These are phyloP conservation scores for Crocallis elinguaria DNA, from an alignment of 2,888 invertebrate genomes.

Conservation along the genomic window DNA sequence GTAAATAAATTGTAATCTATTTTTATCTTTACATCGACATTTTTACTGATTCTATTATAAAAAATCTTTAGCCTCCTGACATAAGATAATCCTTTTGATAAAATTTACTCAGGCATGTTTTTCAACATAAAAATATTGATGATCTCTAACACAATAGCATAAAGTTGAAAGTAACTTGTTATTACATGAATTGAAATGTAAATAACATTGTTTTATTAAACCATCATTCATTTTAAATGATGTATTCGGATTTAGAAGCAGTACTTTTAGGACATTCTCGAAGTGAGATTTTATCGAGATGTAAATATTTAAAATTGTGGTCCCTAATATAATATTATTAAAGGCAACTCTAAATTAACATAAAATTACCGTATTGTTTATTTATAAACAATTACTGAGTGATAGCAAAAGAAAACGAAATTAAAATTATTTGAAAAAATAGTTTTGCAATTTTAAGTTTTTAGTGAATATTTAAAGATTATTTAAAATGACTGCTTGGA, in stretches of 20 bases:
- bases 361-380: conserved; percentile 32
- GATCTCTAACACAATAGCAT: neutral
- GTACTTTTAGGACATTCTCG: neutral
- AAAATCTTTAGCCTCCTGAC: conserved; percentile 7
- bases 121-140: neutral
- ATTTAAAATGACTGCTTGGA: conserved; percentile 17
- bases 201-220: neutral
- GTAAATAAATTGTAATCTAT: neutral
- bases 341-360: neutral
- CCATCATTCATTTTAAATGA: conserved; percentile 15
- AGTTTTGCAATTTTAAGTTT: conserved; percentile 10
- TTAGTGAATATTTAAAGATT: conserved; percentile 9
- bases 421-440: conserved; percentile 2
- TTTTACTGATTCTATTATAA: neutral
- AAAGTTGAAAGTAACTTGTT: conserved; percentile 1
- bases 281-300: conserved; percentile 1
- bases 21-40: conserved; percentile 8
- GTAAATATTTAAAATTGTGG: neutral
- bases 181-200: neutral
- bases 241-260: conserved; percentile 19
- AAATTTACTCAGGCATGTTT: neutral
- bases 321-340: neutral
- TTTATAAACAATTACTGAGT: conserved; percentile 37
- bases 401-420: conserved; percentile 16
- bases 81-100: conserved; percentile 20